Evolutionary conservation across 2,797 vertebrate genomes (phyloP).

Genomic region (Alauda arvensis): DNA sequence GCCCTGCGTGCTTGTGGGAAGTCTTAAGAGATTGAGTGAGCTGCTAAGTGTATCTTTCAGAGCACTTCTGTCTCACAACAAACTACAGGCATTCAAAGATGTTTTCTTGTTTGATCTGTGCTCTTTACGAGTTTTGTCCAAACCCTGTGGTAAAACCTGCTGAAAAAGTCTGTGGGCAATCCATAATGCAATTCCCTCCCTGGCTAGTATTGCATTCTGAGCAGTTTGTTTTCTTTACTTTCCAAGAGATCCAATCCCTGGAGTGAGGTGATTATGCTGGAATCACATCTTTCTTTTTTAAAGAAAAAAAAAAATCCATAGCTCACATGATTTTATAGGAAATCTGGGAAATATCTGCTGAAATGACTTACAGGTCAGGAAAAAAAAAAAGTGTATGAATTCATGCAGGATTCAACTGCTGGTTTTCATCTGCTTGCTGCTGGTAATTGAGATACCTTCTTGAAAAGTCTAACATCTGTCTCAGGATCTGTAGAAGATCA

Average conservation of each 20-base stretch:
- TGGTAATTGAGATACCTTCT: not conserved
- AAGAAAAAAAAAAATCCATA: conserved; percentile 2
- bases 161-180: not conserved
- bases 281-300: not conserved
- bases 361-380: not conserved
- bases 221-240: conserved; percentile 17
- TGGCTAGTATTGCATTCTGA: not conserved
- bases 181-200: not conserved
- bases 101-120: conserved; percentile 15
- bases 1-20: not conserved
- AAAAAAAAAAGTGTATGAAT: not conserved
- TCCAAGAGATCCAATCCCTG: not conserved
- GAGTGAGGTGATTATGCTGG: not conserved
- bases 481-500: not conserved
- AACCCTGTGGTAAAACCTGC: not conserved
- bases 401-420: not conserved
- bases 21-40: conserved; percentile 10
- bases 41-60: conserved; percentile 8
- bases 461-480: not conserved
- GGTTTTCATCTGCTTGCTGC: not conserved
- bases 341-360: conserved; percentile 16
- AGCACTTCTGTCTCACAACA: not conserved
- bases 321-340: not conserved
- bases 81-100: not conserved
- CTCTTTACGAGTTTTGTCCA: not conserved